Evolutionary conservation across 2,113 vertebrate genomes (phyloP).

Genomic region (Amphilophus citrinellus): DNA sequence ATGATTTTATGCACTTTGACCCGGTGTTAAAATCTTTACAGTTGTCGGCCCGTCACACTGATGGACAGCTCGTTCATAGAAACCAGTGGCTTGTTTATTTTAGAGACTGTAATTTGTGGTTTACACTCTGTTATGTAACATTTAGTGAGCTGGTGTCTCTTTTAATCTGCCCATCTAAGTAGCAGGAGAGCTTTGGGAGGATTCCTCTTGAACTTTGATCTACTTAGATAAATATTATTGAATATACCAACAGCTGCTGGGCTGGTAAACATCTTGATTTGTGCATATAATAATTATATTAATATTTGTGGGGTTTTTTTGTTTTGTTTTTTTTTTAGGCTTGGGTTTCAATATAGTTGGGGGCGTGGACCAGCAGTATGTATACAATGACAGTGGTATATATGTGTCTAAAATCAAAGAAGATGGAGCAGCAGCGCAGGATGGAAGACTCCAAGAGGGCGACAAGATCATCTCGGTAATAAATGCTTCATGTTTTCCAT

Average conservation of each 20-base stretch:
- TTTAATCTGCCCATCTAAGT: background rate
- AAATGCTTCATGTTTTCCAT: background rate
- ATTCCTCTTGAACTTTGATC: constrained; percentile 55
- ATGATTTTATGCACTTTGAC: background rate
- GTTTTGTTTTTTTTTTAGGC: constrained; percentile 77
- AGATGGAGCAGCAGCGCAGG: constrained; percentile 90
- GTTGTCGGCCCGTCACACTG: constrained; percentile 11
- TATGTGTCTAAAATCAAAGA: constrained; percentile 96
- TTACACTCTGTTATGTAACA: constrained; percentile 14
- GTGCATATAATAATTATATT: background rate
- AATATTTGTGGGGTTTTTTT: background rate
- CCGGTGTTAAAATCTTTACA: background rate
- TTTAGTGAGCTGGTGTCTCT: background rate
- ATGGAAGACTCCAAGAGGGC: constrained; percentile 92
- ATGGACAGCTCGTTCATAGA: background rate
- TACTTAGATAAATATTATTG: constrained; percentile 9
- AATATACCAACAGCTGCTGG: background rate
- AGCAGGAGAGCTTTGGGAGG: background rate
- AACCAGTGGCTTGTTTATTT: background rate
- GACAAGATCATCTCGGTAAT: constrained; percentile 95
- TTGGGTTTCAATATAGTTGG: constrained; percentile 98
- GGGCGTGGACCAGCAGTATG: constrained; percentile 90
- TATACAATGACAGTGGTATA: constrained; percentile 90
- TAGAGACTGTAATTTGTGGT: background rate
- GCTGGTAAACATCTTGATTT: background rate